These are phyloP conservation scores for Chaetops frenatus DNA, from an alignment of 2,113 vertebrate species.

Conservation along the genomic window DNA sequence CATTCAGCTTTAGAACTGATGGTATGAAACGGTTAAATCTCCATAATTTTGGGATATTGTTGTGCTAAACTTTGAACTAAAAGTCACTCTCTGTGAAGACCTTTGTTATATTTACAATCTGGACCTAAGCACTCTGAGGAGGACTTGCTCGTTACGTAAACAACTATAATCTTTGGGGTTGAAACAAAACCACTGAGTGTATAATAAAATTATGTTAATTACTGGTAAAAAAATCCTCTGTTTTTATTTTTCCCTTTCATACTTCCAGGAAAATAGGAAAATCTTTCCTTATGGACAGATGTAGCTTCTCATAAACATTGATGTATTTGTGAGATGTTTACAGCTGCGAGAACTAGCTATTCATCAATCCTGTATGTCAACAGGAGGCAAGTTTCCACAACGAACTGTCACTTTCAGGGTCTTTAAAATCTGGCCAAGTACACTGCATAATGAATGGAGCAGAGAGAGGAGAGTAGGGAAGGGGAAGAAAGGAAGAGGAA, in stretches of 20 bases:
- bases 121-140: not conserved
- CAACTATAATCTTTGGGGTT: not conserved
- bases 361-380: not conserved
- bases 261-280: not conserved
- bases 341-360: not conserved
- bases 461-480: too few species aligned
- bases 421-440: not conserved
- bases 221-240: accelerated
- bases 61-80: not conserved
- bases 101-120: not conserved
- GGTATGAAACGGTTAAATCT: not conserved
- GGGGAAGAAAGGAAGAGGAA: not conserved
- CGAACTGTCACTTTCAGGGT: not conserved
- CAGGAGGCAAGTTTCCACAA: not conserved
- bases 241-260: not conserved
- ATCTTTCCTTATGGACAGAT: not conserved
- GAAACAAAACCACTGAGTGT: not conserved
- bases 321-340: not conserved
- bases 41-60: not conserved
- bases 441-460: not conserved
- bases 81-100: not conserved
- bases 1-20: not conserved
- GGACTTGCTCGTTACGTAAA: not conserved
- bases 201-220: not conserved
- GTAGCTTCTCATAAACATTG: not conserved